These are phyloP conservation scores for Megaceryle torquata DNA, from an alignment of 2,113 vertebrate genomes.

Conservation along the genomic window DNA sequence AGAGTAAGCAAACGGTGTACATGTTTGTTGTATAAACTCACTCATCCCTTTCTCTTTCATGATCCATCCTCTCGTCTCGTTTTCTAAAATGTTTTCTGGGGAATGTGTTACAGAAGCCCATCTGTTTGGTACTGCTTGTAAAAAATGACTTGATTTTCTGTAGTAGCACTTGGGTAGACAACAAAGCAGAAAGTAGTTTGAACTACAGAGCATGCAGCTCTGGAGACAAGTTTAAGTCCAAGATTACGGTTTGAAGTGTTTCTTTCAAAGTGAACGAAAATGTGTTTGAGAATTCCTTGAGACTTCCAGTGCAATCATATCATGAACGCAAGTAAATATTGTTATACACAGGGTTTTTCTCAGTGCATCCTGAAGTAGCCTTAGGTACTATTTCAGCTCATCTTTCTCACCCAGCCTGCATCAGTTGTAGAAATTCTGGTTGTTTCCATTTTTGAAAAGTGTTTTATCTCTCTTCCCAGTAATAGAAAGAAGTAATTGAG, in stretches of 20 bases:
- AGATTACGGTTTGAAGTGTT: neutral
- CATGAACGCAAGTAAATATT: neutral
- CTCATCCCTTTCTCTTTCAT: neutral
- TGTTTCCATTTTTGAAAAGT: neutral
- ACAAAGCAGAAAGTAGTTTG: neutral
- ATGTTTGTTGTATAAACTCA: neutral
- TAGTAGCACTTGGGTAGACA: neutral
- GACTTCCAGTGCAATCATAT: neutral
- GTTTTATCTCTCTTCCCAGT: neutral
- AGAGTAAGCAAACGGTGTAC: neutral
- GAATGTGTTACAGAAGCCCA: neutral
- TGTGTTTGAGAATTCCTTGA: neutral
- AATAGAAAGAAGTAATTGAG: neutral
- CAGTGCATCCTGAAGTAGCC: neutral
- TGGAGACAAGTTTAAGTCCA: neutral
- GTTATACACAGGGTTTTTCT: neutral
- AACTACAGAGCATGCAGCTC: neutral
- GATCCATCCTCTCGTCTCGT: neutral
- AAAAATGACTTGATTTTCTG: neutral
- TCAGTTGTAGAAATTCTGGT: neutral
- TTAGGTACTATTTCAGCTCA: neutral
- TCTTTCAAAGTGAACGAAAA: neutral
- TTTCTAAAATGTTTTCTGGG: neutral
- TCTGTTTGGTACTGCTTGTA: neutral
- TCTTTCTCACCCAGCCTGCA: neutral